phyloP scores from a whole-genome alignment of 2,797 vertebrate genomes.

The Acrossocheilus wenchowensis region DNA sequence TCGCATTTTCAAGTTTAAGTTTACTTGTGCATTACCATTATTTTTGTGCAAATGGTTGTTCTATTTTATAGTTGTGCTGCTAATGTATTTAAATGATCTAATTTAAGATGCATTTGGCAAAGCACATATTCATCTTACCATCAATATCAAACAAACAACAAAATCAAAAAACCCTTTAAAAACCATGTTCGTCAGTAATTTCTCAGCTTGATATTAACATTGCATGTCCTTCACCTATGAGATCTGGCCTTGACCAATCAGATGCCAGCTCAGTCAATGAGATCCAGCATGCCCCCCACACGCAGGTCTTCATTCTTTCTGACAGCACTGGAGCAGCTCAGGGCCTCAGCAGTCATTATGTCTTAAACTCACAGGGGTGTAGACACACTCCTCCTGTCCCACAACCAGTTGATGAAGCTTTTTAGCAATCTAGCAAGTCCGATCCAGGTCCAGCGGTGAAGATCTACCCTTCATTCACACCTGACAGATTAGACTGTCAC shows the following conservation, averaged over 20 bases:
- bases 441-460: neutral
- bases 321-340: conserved; percentile 19
- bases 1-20: neutral
- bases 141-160: neutral
- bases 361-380: conserved; percentile 20
- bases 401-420: conserved; percentile 19
- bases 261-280: neutral
- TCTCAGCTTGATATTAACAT: neutral
- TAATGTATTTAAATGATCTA: neutral
- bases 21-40: neutral
- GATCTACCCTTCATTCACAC: conserved; percentile 39
- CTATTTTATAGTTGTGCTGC: neutral
- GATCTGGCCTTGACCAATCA: conserved; percentile 18
- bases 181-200: neutral
- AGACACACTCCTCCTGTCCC: conserved; percentile 10
- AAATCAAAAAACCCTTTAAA: neutral
- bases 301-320: conserved; percentile 33
- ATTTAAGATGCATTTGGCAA: neutral
- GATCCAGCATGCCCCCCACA: neutral
- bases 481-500: conserved; percentile 41
- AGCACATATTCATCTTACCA: neutral
- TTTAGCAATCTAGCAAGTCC: conserved; percentile 7
- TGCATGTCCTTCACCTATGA: conserved; percentile 4
- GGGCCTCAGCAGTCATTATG: conserved; percentile 28
- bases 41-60: neutral